Evolutionary conservation across 2,888 invertebrate genomes (phyloP).

Genomic region (Blastobasis lacticolella): DNA sequence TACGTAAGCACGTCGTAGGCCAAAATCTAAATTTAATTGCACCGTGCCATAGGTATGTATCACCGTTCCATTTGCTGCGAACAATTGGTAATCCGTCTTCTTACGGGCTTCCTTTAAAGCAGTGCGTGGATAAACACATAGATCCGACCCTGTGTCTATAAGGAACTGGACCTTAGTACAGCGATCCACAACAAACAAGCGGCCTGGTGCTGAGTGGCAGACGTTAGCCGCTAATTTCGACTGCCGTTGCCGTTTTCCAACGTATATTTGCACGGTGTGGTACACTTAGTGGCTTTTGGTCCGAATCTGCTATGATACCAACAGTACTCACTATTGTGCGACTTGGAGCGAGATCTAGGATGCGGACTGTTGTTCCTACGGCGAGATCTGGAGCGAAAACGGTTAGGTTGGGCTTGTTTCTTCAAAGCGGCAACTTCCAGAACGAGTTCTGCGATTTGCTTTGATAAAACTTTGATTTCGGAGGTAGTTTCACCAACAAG

Average conservation of each 20-base stretch:
- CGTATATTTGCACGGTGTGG: not conserved
- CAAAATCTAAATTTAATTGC: not conserved
- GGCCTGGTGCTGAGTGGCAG: conserved; percentile 5
- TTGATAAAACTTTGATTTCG: not conserved
- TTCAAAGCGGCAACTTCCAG: not conserved
- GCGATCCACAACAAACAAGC: conserved; percentile 9
- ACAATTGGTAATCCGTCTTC: not conserved
- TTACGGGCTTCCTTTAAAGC: too few species aligned
- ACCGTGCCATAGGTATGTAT: not conserved
- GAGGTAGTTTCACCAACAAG: not conserved
- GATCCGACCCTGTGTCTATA: too few species aligned
- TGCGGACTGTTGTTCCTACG: not conserved
- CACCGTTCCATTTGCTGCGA: not conserved
- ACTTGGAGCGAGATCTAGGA: not conserved
- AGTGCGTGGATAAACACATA: too few species aligned
- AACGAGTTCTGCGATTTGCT: not conserved
- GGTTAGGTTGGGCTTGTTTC: not conserved
- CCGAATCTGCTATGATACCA: not conserved
- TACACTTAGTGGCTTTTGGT: not conserved
- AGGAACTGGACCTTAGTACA: conserved; percentile 3
- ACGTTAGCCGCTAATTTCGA: conserved; percentile 14
- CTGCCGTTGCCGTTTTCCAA: conserved; percentile 13
- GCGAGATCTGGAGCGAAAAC: not conserved
- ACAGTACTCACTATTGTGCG: not conserved
- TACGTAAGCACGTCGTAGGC: conserved; percentile 7